These are phyloP conservation scores for Scaptomyza tumidula DNA, from an alignment of 2,888 invertebrate genomes.

Conservation along the genomic window DNA sequence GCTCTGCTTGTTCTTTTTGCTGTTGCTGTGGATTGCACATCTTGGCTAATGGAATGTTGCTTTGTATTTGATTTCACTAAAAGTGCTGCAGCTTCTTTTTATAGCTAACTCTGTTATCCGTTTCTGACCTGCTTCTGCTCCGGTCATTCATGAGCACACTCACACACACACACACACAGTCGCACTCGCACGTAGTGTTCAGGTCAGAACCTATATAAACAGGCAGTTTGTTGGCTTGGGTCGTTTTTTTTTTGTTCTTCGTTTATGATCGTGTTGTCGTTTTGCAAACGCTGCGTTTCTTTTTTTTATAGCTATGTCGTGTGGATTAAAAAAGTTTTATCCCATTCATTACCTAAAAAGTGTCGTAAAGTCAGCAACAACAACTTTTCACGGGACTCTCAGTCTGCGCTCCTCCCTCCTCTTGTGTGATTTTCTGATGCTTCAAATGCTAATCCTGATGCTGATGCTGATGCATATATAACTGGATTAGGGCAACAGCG, in stretches of 20 bases:
- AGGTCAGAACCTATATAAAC: not conserved
- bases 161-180: not conserved
- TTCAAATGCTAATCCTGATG: constrained; percentile 65
- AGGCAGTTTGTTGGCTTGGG: not conserved
- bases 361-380: constrained; percentile 49
- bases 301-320: constrained; percentile 61
- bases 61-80: constrained; percentile 48
- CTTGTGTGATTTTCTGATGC: not conserved
- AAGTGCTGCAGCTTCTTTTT: constrained; percentile 29
- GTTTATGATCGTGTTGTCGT: constrained; percentile 35
- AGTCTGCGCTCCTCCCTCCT: not conserved
- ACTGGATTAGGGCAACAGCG: constrained; percentile 59
- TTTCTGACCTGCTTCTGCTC: constrained; percentile 54
- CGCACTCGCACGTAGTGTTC: too few species aligned
- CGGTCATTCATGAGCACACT: constrained; percentile 64
- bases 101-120: constrained; percentile 25
- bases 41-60: constrained; percentile 36
- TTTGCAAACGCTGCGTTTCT: constrained; percentile 42
- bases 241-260: constrained; percentile 11
- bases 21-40: constrained; percentile 58
- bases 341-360: constrained; percentile 80
- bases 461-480: constrained; percentile 61
- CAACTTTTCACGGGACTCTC: not conserved
- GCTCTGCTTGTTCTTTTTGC: constrained; percentile 12
- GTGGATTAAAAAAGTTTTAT: constrained; percentile 72